Evolutionary conservation across 1,140 invertebrate genomes (phyloP), one percentile per base, ranked within the genome.

Genomic region (Drosophila bipectinata): DNA sequence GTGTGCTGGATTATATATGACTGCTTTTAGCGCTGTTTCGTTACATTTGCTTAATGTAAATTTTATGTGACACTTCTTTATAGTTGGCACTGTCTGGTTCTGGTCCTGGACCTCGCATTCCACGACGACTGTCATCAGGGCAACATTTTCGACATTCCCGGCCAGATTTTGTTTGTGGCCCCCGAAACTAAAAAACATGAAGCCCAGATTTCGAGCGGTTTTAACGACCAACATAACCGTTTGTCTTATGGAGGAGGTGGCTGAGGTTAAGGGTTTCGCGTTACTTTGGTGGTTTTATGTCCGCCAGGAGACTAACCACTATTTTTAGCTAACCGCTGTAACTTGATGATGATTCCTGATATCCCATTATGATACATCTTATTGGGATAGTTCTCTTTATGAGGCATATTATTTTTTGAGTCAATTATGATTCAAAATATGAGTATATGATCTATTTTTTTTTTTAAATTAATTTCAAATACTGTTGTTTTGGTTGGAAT

Each of bases 61-160:
- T 82, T 82, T 82, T 82, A 82, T 82, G 79, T 72, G 79, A 82
- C 79, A 83, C 79, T 78, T 78, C 80, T 77, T 79, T 78, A 72
- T 80, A 81, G 78, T 81, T 81, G 62, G 64, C 24, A 52, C 47
- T 45, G 45, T 9, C 34, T 2, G 9, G 30, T 12, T 34, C 32
- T 64, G 21, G 21, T 21, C 21, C 2, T 3, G 21, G 21, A 21
- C 21, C 21, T 21, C 32, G 34, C 12, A 4, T 37, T 37, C 9
- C 21, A 3, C 21, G 21, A 28, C 21, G 62, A 64, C 60, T 74
- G 66, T 72, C 72, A 57, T 10, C 53, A 41, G 48, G 18, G 32
- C 41, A 44, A 44, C 3, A n/a, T 64, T 57, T 64, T 52, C 28
- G 47, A 10, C 18, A 34, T 44, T 45, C 34, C 60, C 30, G 18